Conservation (phyloP, 2,797 vertebrate species). For the Hippoglossus hippoglossus region DNA sequence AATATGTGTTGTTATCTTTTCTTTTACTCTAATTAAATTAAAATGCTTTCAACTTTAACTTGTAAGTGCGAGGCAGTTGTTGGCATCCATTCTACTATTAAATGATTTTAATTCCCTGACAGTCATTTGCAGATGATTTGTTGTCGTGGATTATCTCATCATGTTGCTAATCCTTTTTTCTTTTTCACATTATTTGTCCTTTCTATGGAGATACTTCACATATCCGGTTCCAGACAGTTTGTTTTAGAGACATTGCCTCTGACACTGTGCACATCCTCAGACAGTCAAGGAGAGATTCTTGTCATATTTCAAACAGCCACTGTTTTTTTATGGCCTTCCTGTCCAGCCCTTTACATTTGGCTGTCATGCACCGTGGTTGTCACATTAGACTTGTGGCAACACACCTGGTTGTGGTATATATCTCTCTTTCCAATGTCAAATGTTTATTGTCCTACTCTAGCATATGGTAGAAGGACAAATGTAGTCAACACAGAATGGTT, state of each 20-base stretch:
- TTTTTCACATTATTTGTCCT: constrained; percentile 29
- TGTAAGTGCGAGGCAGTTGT: too few relatives aligned
- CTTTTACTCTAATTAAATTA: too few relatives aligned
- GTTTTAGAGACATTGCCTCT: constrained; percentile 51
- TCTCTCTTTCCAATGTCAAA: constrained; percentile 27
- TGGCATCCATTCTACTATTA: too few relatives aligned
- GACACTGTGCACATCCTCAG: constrained; percentile 48
- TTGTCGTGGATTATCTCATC: constrained; percentile 9
- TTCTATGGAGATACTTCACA: constrained; percentile 41
- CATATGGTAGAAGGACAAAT: constrained; percentile 11
- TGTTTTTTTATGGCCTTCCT: constrained; percentile 49
- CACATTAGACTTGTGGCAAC: constrained; percentile 43
- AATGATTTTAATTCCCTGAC: too few relatives aligned
- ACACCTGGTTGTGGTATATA: constrained; percentile 35
- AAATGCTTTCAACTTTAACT: too few relatives aligned
- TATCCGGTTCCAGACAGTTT: constrained; percentile 54
- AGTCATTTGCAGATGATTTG: too few relatives aligned
- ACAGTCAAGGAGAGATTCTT: constrained; percentile 48
- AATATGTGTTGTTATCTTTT: too few relatives aligned
- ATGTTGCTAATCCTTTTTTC: constrained; percentile 5
- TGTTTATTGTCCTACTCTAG: constrained; percentile 8
- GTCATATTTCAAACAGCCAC: constrained; percentile 65
- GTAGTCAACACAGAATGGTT: not conserved
- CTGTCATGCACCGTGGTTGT: constrained; percentile 37
- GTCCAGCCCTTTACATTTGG: constrained; percentile 38